Conservation (phyloP, 2,888 invertebrate genomes). For the Athripsodes cinereus region DNA sequence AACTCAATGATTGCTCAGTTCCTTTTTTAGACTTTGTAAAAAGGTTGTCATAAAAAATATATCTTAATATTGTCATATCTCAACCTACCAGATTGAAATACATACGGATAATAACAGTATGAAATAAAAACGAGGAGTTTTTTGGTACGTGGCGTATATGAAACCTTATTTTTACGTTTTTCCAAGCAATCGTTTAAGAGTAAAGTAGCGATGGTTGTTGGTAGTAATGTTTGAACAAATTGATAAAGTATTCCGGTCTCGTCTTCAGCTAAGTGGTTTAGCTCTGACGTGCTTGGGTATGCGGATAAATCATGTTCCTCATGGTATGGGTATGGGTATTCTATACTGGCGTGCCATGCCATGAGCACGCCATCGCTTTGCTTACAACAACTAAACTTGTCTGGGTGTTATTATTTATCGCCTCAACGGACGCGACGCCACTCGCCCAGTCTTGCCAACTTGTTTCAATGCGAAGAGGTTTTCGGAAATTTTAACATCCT, state of each 20-base stretch:
- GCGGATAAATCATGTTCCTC: constrained; percentile 21
- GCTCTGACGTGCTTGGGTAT: constrained; percentile 10
- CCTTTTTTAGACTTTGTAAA: too few relatives aligned
- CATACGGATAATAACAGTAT: too few relatives aligned
- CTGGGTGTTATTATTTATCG: not conserved
- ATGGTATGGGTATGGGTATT: constrained; percentile 12
- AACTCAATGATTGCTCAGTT: too few relatives aligned
- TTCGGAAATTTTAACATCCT: not conserved
- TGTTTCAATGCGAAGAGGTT: not conserved
- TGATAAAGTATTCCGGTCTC: constrained; percentile 10
- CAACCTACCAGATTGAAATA: too few relatives aligned
- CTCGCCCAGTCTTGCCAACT: not conserved
- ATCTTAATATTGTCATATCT: too few relatives aligned
- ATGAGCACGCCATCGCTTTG: not conserved
- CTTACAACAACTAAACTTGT: not conserved
- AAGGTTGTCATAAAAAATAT: too few relatives aligned
- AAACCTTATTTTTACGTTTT: too few relatives aligned
- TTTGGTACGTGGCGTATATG: too few relatives aligned
- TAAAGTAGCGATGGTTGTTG: too few relatives aligned
- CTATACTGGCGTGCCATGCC: not conserved
- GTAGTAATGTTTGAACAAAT: not conserved
- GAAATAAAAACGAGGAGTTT: too few relatives aligned
- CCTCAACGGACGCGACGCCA: not conserved
- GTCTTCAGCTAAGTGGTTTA: constrained; percentile 21
- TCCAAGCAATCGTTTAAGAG: too few relatives aligned